Percentiles rank a stretch among this genome's conserved stretches.
Evolutionary conservation across 2,888 invertebrate genomes (phyloP).

Genomic region (Coecobrya sp.): DNA sequence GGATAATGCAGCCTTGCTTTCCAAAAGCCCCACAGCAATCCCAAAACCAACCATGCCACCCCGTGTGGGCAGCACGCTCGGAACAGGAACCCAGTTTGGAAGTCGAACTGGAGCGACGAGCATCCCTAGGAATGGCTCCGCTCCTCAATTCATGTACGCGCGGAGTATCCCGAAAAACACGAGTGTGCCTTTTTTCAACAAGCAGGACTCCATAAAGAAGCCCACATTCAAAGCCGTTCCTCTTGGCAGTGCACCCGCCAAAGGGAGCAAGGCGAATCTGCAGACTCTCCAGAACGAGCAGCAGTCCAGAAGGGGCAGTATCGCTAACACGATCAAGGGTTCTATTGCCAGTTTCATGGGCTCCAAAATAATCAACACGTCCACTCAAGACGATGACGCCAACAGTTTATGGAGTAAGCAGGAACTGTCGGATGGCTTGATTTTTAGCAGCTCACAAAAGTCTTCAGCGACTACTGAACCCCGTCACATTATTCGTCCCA

Average conservation of each 20-base stretch:
- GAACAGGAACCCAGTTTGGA: conserved; percentile 78
- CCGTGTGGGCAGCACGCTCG: conserved; percentile 81
- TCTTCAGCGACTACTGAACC: conserved; percentile 88
- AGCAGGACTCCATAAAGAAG: conserved; percentile 91
- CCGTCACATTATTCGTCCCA: conserved; percentile 93
- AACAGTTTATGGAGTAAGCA: conserved; percentile 86
- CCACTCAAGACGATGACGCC: conserved; percentile 85
- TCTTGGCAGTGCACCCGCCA: conserved; percentile 76
- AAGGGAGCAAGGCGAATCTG: conserved; percentile 85
- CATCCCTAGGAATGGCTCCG: conserved; percentile 86
- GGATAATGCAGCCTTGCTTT: conserved; percentile 59
- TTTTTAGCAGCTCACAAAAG: conserved; percentile 85
- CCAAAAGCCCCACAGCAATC: conserved; percentile 70
- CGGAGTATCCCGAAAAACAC: conserved; percentile 92
- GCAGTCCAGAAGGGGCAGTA: conserved; percentile 71
- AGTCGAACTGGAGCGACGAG: conserved; percentile 74
- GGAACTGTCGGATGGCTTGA: conserved; percentile 86
- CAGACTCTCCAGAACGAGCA: conserved; percentile 15
- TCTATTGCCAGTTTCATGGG: conserved; percentile 80
- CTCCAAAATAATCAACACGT: conserved; percentile 81
- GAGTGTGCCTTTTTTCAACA: conserved; percentile 95
- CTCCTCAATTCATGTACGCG: conserved; percentile 85
- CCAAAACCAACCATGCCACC: conserved; percentile 84
- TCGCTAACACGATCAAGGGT: conserved; percentile 75
- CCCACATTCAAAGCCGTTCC: conserved; percentile 86